Base-by-base conservation (phyloP, 2,888 invertebrate species). In the Siphlonurus alternatus region DNA sequence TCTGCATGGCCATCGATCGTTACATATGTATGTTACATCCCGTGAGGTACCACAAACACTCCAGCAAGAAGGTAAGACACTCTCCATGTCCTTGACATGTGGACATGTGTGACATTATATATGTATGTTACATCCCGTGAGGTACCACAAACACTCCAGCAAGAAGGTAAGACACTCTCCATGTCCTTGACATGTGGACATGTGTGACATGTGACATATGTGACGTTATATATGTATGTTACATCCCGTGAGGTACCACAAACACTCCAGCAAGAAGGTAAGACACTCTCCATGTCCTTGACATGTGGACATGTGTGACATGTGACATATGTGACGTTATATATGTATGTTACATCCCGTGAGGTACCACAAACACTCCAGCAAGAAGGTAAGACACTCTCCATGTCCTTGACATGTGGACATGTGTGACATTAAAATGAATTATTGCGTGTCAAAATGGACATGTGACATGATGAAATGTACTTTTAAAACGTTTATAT, bases 1-100 rank as follows among this genome's bases (percentile, higher is more conserved):
- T 92, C 69, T 91, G 91, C 76, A 91, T 92, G 89, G 92, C 92
- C 61, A 86, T 91, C 73, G 92, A 92, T 75, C 82, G 92, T 74
- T 93, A 92, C 76, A 81, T 90, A 72, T 92, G 89, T 75, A 85
- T 91, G 76, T 75, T 91, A 70, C 90, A 92, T 76, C 90, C 92
- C 23, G 83, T 84, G 66, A 83, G 86, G 70, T 92, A 92, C 77
- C 89, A 89, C 73, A 87, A 86, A 72, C 89, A 90, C 76, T 89
- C 89, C 38, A 89, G 89, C 74, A 91, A 89, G 80, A 91, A 90
- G 86, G 92, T 91, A 79, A 78, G 78, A 66, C 38, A 38, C 23
- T 10, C 22, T 59, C 1, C 22, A 20, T 59, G 10, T 59, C 22
- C 18, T 59, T 22, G n/a, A n/a, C n/a, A n/a, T n/a, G n/a, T n/a